Base-by-base conservation (phyloP, 2,888 invertebrate genomes). In the Chelonus formosanus region DNA sequence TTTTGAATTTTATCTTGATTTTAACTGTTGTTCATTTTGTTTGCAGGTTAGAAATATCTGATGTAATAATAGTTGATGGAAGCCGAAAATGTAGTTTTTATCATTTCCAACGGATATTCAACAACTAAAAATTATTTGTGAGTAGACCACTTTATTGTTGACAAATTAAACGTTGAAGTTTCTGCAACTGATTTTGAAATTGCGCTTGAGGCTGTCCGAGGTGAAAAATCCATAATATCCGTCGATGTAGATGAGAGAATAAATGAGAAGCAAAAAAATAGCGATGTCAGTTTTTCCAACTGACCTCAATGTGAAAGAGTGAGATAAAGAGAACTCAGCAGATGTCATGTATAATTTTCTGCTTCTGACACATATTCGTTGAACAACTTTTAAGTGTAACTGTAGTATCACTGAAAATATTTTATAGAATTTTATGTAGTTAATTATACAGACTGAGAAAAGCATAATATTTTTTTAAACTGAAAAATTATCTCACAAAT, bases 281-380 rank as follows among this genome's bases (percentile, higher is more conserved):
- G 50, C 50, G 7, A n/a, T 48, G 52, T 52, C 60, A 60, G 60
- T 31, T 60, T 60, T 60, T 52, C n/a, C 48, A 7, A 8, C 40
- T 60, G 60, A 52, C 43, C 60, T 8, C 50, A 43, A 20, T 32
- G 43, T 34, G 31, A 60, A 36, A 48, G 31, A 31, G 31, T 50
- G 31, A 32, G 31, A 54, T 20, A 40, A 7, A 20, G 40, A 32
- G 31, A 57, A 6, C 32, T 57, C 44, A 31, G 43, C 7, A 56
- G 40, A 47, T 31, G 36, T 53, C 45, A 57, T 34, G 45, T 10
- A 35, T 61, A 50, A 62, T 66, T 66, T 66, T 62, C 50, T 35
- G 40, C 55, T 59, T 20, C 7, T 5, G 36, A 65, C 45, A 59
- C 45, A 35, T 34, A 10, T 6, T 60, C 10, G 4, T 34, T 48